Percentiles rank a stretch among this genome's conserved stretches.
phyloP scores from a whole-genome alignment of 2,797 vertebrate species.

The Semaprochilodus insignis region DNA sequence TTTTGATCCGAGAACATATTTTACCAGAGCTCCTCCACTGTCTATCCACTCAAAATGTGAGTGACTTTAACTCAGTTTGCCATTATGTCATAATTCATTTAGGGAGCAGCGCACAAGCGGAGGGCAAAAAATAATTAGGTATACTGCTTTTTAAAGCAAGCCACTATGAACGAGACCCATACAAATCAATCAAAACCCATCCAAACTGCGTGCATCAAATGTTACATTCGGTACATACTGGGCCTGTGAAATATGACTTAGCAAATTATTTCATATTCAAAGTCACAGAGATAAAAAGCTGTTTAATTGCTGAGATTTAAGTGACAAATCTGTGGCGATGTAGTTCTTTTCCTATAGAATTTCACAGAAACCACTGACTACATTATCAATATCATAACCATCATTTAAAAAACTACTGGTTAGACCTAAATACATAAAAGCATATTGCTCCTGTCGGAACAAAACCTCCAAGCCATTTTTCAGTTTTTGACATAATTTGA shows the following conservation, averaged over 20 bases:
- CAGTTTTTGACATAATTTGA: too few relatives aligned
- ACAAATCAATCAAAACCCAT: constrained; percentile 52
- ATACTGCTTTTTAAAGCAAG: constrained; percentile 64
- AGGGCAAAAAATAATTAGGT: constrained; percentile 59
- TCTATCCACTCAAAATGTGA: constrained; percentile 55
- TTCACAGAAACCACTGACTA: background rate
- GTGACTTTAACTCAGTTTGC: constrained; percentile 79
- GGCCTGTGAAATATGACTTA: constrained; percentile 10
- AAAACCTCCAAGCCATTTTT: too few relatives aligned
- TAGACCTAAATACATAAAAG: background rate
- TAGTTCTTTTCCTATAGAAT: background rate
- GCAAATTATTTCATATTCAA: background rate
- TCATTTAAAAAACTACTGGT: background rate
- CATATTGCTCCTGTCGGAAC: background rate
- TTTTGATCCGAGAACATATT: constrained; percentile 69
- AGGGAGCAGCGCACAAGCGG: constrained; percentile 64
- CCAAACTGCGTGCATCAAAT: constrained; percentile 48
- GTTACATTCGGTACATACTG: background rate
- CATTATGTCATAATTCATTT: constrained; percentile 73
- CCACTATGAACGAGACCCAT: constrained; percentile 58
- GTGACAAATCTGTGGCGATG: background rate
- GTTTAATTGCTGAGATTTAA: background rate
- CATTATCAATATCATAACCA: background rate
- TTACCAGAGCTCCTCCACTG: constrained; percentile 56
- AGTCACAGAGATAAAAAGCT: background rate